A percentile compares a stretch with the other conserved stretches of the same genome.
Evolutionary conservation across 2,888 invertebrate species (phyloP).

Genomic region (Parthenolecanium corni): DNA sequence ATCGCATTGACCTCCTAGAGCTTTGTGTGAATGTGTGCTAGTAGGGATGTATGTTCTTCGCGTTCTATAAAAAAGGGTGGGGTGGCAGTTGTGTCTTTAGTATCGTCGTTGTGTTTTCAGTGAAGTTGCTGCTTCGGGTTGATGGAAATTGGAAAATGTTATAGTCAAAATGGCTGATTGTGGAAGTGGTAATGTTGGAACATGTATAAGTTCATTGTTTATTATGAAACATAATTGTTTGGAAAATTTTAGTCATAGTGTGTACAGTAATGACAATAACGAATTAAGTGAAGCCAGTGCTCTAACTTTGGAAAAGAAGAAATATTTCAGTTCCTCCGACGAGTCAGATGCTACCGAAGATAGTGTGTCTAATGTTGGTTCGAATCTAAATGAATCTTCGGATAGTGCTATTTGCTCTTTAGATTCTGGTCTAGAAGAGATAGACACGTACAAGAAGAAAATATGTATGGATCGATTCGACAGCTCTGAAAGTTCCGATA

Average conservation of each 20-base stretch:
- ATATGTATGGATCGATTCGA: conserved; percentile 82
- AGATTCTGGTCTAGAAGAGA: conserved; percentile 8
- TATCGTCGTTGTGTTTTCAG: conserved; percentile 9
- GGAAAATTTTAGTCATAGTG: conserved; percentile 23
- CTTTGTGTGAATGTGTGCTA: conserved; percentile 11
- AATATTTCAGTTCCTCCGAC: conserved; percentile 16
- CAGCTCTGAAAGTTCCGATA: conserved; percentile 87
- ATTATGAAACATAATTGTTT: conserved; percentile 28
- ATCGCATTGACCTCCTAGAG: conserved; percentile 23
- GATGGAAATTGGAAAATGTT: conserved; percentile 16
- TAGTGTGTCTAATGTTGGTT: conserved; percentile 9
- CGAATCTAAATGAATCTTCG: conserved; percentile 15
- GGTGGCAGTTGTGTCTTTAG: conserved; percentile 3
- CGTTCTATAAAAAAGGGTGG: not conserved
- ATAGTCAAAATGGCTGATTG: conserved; percentile 27
- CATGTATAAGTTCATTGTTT: conserved; percentile 28
- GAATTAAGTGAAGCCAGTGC: conserved; percentile 8
- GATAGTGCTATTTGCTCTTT: conserved; percentile 19
- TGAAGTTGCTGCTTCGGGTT: conserved; percentile 7
- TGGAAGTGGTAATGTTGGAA: conserved; percentile 24
- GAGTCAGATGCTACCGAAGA: conserved; percentile 14
- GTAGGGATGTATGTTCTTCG: conserved; percentile 23
- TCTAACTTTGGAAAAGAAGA: conserved; percentile 15
- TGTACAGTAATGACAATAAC: conserved; percentile 8
- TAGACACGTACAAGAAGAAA: conserved; percentile 52